These are phyloP conservation scores for Anas acuta DNA, from an alignment of 2,797 vertebrate species.

Conservation along the genomic window DNA sequence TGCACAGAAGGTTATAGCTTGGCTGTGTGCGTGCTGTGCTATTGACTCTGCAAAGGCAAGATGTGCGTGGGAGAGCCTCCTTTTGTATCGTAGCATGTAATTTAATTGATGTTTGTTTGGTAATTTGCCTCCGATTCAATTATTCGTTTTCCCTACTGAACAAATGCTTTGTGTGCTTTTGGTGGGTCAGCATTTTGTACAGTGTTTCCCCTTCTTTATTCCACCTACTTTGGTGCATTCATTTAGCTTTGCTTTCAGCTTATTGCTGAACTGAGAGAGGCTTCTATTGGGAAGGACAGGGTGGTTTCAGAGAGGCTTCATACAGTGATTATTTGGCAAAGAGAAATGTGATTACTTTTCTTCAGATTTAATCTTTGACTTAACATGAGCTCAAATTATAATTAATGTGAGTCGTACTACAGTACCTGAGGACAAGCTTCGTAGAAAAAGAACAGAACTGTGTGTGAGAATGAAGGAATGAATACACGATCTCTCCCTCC, in stretches of 20 bases:
- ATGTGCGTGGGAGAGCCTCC: slow-evolving; percentile 31
- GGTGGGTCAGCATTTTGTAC: slow-evolving; percentile 30
- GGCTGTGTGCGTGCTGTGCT: neutral
- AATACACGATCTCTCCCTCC: neutral
- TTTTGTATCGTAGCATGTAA: neutral
- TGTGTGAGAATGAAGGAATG: neutral
- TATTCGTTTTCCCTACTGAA: slow-evolving; percentile 49
- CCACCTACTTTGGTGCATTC: slow-evolving; percentile 65
- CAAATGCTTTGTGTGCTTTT: slow-evolving; percentile 44
- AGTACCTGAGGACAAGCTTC: neutral
- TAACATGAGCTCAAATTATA: accelerated
- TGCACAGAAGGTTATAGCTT: neutral
- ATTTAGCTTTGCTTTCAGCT: slow-evolving; percentile 1
- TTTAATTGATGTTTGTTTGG: slow-evolving; percentile 56
- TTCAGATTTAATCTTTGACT: slow-evolving; percentile 4
- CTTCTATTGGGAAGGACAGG: neutral
- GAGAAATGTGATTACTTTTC: neutral
- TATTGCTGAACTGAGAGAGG: neutral
- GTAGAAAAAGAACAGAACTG: neutral
- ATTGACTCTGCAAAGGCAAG: neutral
- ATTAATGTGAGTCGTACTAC: neutral
- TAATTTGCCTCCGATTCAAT: slow-evolving; percentile 42
- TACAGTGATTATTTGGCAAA: neutral
- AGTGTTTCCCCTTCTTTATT: slow-evolving; percentile 8
- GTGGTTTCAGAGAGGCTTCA: neutral